Conservation (phyloP, 1,140 invertebrate species). For the Pogonomyrmex barbatus region DNA sequence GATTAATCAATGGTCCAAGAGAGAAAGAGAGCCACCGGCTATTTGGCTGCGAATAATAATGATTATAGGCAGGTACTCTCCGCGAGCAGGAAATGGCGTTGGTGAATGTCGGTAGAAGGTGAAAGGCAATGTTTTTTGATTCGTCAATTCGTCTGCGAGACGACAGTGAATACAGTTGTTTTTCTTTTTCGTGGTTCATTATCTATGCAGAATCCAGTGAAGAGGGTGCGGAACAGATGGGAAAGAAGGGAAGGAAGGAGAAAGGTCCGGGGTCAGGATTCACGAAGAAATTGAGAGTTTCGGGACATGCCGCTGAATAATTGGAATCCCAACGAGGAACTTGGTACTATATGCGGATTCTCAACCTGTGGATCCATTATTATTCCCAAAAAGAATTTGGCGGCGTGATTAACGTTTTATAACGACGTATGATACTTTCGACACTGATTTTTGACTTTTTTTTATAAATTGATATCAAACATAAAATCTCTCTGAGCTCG, state of each 20-base stretch:
- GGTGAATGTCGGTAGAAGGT: slow-evolving; percentile 67
- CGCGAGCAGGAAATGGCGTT: slow-evolving; percentile 75
- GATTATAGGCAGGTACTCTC: slow-evolving; percentile 71
- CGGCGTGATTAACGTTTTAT: not conserved
- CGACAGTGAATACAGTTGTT: slow-evolving; percentile 16
- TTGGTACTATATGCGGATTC: slow-evolving; percentile 50
- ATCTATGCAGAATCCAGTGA: slow-evolving; percentile 53
- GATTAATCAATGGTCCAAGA: slow-evolving; percentile 66
- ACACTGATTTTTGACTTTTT: not conserved
- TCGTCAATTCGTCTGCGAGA: not conserved
- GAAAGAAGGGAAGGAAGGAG: not conserved
- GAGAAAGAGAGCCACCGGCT: slow-evolving; percentile 66
- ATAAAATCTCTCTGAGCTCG: not conserved
- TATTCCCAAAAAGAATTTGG: not conserved
- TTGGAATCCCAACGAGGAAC: slow-evolving; percentile 68
- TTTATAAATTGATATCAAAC: slow-evolving; percentile 16
- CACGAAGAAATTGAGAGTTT: slow-evolving; percentile 66
- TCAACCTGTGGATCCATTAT: slow-evolving; percentile 59
- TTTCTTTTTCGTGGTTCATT: slow-evolving; percentile 57
- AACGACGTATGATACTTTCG: not conserved
- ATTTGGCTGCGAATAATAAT: slow-evolving; percentile 76
- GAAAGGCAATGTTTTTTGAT: slow-evolving; percentile 66
- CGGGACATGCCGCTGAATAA: slow-evolving; percentile 68
- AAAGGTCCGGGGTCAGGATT: slow-evolving; percentile 53
- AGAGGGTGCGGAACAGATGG: slow-evolving; percentile 6